These are phyloP conservation scores for Pseudotriccus pelzelni DNA, from an alignment of 2,797 vertebrate species.

Conservation along the genomic window DNA sequence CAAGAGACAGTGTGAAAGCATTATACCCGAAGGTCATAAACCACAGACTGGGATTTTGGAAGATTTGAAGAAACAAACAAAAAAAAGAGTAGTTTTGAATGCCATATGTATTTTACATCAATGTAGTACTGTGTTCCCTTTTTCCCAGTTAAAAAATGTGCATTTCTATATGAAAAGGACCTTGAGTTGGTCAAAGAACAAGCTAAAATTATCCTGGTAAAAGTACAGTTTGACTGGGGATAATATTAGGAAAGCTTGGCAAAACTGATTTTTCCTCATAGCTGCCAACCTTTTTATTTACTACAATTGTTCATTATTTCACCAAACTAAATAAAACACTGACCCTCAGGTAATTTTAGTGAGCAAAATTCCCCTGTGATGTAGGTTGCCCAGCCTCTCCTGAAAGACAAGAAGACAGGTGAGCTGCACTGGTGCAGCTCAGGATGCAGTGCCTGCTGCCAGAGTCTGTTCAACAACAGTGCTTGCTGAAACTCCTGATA, in stretches of 20 bases:
- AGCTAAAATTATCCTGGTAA: background rate
- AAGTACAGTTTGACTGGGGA: background rate
- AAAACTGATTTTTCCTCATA: background rate
- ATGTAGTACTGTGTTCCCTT: background rate
- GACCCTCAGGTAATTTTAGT: background rate
- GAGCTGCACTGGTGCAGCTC: accelerated
- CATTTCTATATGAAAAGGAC: background rate
- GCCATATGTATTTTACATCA: background rate
- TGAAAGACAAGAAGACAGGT: background rate
- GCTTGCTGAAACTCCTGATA: background rate
- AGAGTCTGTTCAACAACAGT: accelerated
- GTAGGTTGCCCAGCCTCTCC: accelerated
- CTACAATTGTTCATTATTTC: background rate
- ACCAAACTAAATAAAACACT: conserved; percentile 13
- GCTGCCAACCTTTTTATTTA: background rate
- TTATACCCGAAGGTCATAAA: background rate
- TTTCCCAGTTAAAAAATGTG: background rate
- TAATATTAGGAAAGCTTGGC: background rate
- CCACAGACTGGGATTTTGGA: background rate
- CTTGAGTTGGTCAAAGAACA: background rate
- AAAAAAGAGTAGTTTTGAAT: background rate
- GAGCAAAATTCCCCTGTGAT: background rate
- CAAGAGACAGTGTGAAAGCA: background rate
- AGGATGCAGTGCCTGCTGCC: accelerated
- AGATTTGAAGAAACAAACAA: background rate